Percentiles rank a stretch among this genome's conserved stretches.
phyloP scores from a whole-genome alignment of 2,113 vertebrate genomes.

The Ceyx melanurus region DNA sequence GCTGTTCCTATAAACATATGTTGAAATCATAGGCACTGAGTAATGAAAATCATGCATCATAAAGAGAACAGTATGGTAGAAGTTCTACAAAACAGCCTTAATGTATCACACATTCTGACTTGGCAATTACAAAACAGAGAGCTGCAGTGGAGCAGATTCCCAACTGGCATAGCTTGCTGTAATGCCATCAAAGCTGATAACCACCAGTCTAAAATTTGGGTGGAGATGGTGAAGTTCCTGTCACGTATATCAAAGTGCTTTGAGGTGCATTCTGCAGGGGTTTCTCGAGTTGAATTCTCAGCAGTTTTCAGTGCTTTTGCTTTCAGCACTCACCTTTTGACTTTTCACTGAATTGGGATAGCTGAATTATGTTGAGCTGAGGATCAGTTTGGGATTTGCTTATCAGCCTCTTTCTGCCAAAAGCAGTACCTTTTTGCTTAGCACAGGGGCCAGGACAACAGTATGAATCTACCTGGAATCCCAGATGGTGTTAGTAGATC shows the following conservation, averaged over 20 bases:
- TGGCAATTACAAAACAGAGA: not conserved
- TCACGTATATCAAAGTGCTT: not conserved
- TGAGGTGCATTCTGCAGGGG: not conserved
- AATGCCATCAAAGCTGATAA: not conserved
- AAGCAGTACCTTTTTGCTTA: not conserved
- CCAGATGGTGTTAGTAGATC: not conserved
- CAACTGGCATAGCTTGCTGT: not conserved
- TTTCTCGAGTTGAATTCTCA: not conserved
- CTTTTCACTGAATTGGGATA: not conserved
- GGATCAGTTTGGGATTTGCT: not conserved
- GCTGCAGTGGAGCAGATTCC: not conserved
- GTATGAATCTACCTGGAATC: not conserved
- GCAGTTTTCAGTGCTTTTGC: not conserved
- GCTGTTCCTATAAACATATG: slow-evolving; percentile 22
- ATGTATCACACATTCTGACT: not conserved
- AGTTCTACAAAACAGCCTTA: not conserved
- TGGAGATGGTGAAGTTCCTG: not conserved
- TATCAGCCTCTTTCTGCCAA: not conserved
- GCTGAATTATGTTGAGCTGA: not conserved
- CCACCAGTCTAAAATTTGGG: not conserved
- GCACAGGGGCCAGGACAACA: accelerated
- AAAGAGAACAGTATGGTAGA: not conserved
- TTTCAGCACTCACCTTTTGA: not conserved
- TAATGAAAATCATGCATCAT: slow-evolving; percentile 21
- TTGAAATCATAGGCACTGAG: not conserved